Evolutionary conservation across 2,888 invertebrate genomes (phyloP).

Genomic region (Odontomyia ornata): DNA sequence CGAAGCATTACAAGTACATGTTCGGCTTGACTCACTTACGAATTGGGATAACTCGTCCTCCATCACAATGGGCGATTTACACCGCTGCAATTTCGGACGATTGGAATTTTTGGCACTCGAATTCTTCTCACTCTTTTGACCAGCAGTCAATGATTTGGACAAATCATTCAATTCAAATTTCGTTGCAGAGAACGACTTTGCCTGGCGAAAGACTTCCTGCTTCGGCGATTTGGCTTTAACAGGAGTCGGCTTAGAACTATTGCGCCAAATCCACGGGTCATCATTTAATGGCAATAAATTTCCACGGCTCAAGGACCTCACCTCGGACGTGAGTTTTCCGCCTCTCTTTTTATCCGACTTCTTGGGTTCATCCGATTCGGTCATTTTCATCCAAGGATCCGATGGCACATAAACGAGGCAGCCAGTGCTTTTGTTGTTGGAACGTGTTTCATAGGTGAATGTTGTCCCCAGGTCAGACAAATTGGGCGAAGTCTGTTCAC

Average conservation of each 20-base stretch:
- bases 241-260: conserved; percentile 29
- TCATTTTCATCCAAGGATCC: conserved; percentile 63
- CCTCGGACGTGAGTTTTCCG: conserved; percentile 50
- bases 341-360: conserved; percentile 13
- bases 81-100: conserved; percentile 56
- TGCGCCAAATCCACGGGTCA: conserved; percentile 60
- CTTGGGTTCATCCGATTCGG: conserved; percentile 50
- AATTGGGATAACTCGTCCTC: conserved; percentile 52
- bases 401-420: conserved; percentile 60
- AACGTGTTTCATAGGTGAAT: conserved; percentile 54
- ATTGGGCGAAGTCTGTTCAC: conserved; percentile 64
- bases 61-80: conserved; percentile 54
- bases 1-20: conserved; percentile 48
- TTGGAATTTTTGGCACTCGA: conserved; percentile 39
- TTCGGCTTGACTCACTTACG: not conserved
- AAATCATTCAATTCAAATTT: conserved; percentile 53
- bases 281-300: conserved; percentile 49
- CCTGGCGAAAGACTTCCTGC: conserved; percentile 54
- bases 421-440: conserved; percentile 59
- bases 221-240: conserved; percentile 50
- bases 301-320: conserved; percentile 52
- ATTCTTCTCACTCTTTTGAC: conserved; percentile 42
- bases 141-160: not conserved
- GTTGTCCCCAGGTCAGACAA: conserved; percentile 57
- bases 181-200: conserved; percentile 55